phyloP scores from a whole-genome alignment of 2,113 vertebrate species.

The Corvus hawaiiensis region DNA sequence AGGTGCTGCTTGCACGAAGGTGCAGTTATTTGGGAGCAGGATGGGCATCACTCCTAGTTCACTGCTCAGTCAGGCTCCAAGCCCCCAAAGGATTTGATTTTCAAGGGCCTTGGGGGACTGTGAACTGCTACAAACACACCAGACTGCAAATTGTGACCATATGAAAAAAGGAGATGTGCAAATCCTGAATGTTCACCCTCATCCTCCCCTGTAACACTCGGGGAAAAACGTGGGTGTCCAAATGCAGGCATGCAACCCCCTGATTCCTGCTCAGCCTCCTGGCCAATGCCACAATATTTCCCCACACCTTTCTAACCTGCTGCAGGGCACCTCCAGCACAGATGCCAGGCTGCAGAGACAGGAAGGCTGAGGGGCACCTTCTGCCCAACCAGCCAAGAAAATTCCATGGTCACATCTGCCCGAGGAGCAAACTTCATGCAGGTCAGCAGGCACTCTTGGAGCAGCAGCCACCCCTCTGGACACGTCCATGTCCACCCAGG shows the following conservation, averaged over 20 bases:
- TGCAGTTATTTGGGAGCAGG: neutral
- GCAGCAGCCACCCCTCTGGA: neutral
- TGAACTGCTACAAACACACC: neutral
- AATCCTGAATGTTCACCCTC: neutral
- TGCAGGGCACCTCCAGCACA: neutral
- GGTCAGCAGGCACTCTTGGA: neutral
- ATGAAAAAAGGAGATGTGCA: neutral
- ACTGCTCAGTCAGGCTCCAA: neutral
- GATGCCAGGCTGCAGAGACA: neutral
- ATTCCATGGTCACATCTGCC: rapidly evolving
- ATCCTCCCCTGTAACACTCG: neutral
- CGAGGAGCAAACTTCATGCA: rapidly evolving
- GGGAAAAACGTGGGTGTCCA: rapidly evolving
- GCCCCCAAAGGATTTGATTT: neutral
- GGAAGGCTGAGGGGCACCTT: neutral
- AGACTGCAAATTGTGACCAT: rapidly evolving
- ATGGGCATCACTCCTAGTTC: rapidly evolving
- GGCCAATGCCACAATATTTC: neutral
- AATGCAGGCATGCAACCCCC: rapidly evolving
- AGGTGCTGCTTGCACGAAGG: rapidly evolving
- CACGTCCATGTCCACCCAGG: rapidly evolving
- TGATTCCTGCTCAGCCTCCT: neutral
- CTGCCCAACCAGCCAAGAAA: no score
- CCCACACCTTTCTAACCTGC: neutral
- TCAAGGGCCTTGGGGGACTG: rapidly evolving